These are phyloP conservation scores for Dascyllus trimaculatus DNA, from an alignment of 2,113 vertebrate genomes.

Conservation along the genomic window DNA sequence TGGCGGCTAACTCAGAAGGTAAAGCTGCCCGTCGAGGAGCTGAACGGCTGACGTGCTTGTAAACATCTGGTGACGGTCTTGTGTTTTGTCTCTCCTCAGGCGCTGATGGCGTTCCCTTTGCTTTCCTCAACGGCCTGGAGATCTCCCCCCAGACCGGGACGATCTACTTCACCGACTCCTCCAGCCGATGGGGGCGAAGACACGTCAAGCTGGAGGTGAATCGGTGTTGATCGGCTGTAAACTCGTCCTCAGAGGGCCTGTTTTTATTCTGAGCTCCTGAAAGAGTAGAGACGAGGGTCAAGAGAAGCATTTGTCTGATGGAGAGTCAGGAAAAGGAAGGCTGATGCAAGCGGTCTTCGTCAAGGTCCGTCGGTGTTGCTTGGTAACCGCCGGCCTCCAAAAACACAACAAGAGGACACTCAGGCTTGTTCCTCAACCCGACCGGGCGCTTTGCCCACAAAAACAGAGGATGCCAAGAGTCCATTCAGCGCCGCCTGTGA, in stretches of 20 bases:
- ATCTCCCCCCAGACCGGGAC: constrained; percentile 77
- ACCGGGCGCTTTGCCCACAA: not conserved
- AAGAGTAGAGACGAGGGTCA: no score
- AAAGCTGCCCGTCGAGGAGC: not conserved
- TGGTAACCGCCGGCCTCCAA: not conserved
- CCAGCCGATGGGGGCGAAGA: constrained; percentile 82
- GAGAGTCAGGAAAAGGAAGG: not conserved
- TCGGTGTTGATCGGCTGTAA: no score
- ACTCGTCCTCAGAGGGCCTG: no score
- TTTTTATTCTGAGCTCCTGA: no score
- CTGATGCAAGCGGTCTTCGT: not conserved
- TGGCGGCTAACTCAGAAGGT: constrained; percentile 76
- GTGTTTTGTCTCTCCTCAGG: constrained; percentile 51
- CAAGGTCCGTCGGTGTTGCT: not conserved
- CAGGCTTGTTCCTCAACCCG: not conserved
- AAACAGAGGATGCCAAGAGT: not conserved
- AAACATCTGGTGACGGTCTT: no score
- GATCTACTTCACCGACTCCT: constrained; percentile 85
- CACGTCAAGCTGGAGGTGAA: constrained; percentile 83
- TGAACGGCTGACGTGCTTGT: no score
- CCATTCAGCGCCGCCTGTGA: constrained; percentile 2
- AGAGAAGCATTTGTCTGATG: not conserved
- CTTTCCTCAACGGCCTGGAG: constrained; percentile 84
- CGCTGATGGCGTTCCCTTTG: constrained; percentile 78
- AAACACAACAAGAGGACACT: constrained; percentile 7